These are phyloP conservation scores for Stenichneumon culpator DNA, from an alignment of 2,888 invertebrate genomes.

Conservation along the genomic window DNA sequence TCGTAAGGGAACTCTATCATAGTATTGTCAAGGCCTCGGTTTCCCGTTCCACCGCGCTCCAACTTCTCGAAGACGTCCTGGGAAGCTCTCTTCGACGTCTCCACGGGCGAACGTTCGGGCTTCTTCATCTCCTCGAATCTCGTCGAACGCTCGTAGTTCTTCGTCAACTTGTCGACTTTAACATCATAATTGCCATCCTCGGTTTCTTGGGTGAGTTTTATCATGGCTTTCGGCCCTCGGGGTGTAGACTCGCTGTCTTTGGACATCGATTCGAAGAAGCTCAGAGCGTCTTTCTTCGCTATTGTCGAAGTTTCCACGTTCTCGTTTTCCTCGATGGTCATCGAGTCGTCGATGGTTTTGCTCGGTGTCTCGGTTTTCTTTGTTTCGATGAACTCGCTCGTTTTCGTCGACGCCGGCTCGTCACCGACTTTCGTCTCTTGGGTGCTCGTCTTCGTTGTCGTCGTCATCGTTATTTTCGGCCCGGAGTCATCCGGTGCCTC, in stretches of 20 bases:
- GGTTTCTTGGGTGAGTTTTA: slow-evolving; percentile 78
- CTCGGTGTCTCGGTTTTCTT: slow-evolving; percentile 61
- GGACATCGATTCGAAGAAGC: slow-evolving; percentile 89
- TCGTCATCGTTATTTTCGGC: slow-evolving; percentile 67
- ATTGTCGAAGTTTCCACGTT: slow-evolving; percentile 87
- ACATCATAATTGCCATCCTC: slow-evolving; percentile 80
- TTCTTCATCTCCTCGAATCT: slow-evolving; percentile 80
- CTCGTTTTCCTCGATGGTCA: slow-evolving; percentile 79
- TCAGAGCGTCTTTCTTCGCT: slow-evolving; percentile 88
- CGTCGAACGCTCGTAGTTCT: slow-evolving; percentile 82
- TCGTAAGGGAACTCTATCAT: slow-evolving; percentile 84
- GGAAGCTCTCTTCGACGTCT: slow-evolving; percentile 78
- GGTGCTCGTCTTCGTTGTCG: slow-evolving; percentile 66
- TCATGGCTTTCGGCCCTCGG: slow-evolving; percentile 84
- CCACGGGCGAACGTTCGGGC: slow-evolving; percentile 75
- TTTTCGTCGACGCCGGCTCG: slow-evolving; percentile 68
- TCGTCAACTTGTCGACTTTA: slow-evolving; percentile 82
- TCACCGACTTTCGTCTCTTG: slow-evolving; percentile 66
- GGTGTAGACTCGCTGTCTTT: slow-evolving; percentile 83
- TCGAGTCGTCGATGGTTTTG: slow-evolving; percentile 36
- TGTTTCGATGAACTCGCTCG: slow-evolving; percentile 66
- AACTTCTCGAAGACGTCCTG: slow-evolving; percentile 82
- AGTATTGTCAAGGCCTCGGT: slow-evolving; percentile 81
- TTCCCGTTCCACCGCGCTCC: slow-evolving; percentile 76
- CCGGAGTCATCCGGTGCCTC: slow-evolving; percentile 49